phyloP scores from a whole-genome alignment of 2,888 invertebrate species.

The Podabrus alpinus region DNA sequence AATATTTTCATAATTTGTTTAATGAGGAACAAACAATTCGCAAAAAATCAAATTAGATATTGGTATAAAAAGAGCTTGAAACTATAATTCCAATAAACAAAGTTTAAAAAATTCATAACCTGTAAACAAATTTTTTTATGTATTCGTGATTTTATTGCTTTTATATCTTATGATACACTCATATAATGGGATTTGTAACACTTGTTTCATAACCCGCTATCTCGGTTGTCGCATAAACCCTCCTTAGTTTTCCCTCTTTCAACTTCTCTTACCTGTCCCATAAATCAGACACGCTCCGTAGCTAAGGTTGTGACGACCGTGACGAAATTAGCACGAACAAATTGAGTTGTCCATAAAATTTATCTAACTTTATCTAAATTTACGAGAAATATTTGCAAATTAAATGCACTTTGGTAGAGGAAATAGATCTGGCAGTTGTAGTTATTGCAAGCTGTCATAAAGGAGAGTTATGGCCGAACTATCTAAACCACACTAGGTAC shows the following conservation, averaged over 20 bases:
- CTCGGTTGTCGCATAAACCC: slow-evolving; percentile 36
- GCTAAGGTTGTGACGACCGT: slow-evolving; percentile 31
- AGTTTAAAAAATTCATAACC: not conserved
- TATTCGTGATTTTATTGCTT: slow-evolving; percentile 9
- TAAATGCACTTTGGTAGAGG: slow-evolving; percentile 37
- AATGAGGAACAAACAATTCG: too few relatives aligned
- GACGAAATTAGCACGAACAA: slow-evolving; percentile 43
- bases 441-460: slow-evolving; percentile 37
- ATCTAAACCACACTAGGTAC: slow-evolving; percentile 35
- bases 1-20: too few relatives aligned
- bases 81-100: not conserved
- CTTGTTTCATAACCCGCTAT: slow-evolving; percentile 36
- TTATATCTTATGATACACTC: slow-evolving; percentile 1
- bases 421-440: slow-evolving; percentile 30
- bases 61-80: not conserved
- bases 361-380: slow-evolving; percentile 39
- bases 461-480: slow-evolving; percentile 36
- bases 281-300: slow-evolving; percentile 32
- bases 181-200: slow-evolving; percentile 32
- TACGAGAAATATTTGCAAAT: slow-evolving; percentile 35
- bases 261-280: slow-evolving; percentile 31
- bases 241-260: slow-evolving; percentile 31
- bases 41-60: too few relatives aligned
- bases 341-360: slow-evolving; percentile 42
- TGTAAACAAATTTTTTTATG: not conserved